Evolutionary conservation across 2,888 invertebrate genomes (phyloP), one percentile per base, ranked within the genome.

Genomic region (Ctenicera cuprea): DNA sequence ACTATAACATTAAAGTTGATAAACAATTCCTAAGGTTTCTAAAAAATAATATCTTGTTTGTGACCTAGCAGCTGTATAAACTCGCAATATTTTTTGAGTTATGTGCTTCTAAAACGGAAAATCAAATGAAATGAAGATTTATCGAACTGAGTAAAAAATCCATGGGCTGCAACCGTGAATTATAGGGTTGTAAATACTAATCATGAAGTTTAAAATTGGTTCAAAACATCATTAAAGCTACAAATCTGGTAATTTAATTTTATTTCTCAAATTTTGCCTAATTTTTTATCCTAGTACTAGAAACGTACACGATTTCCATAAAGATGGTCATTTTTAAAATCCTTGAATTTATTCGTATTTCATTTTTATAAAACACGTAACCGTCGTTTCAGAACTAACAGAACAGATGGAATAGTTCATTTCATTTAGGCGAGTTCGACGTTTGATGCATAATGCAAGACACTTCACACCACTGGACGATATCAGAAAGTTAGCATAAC

Each of bases 381-480:
- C 26, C n/a, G 30, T 3, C 20, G 54, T 30, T n/a, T 54, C 54
- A 16, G n/a, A 54, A 12, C 30, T 52, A 38, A 52, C 52, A 38
- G 52, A 65, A 52, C 65, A 52, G 65, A 65, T 59, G 67, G 38
- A 50, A 67, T 30, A 52, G 63, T 61, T 73, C 69, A 64, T 77
- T 77, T 78, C 76, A 73, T 75, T 77, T 75, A 71, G 64, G 45
- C 66, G 65, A 71, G 54, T 68, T 76, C 65, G 67, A 77, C 77
- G 75, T 75, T 77, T 76, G 76, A 79, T 80, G 78, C 79, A 80
- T 80, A 76, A 80, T 80, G 79, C 79, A 80, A 59, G 38, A 52
- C 62, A 69, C 68, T 69, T 69, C 54, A 73, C 68, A 45, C 70
- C 41, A 22, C 37, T 45, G 66, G 70, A 66, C 70, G 65, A 70